Conservation (phyloP, 2,888 invertebrate genomes). For the Ectobius pallidus region DNA sequence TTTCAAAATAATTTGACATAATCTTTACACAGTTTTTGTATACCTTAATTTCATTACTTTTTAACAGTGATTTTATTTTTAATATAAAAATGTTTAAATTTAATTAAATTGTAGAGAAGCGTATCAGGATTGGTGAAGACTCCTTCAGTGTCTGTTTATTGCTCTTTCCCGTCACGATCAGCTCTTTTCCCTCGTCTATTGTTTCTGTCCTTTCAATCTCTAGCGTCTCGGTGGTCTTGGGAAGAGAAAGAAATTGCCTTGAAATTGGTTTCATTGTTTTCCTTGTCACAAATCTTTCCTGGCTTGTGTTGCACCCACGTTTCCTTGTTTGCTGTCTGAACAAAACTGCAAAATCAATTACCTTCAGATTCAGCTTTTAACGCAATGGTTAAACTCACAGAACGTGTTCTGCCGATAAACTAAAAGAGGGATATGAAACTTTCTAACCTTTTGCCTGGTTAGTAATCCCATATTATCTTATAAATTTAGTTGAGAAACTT, state of each 20-base stretch:
- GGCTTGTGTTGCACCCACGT: background rate
- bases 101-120: too few species aligned
- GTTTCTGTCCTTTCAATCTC: background rate
- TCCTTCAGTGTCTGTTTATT: slow-evolving; percentile 17
- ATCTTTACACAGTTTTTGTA: too few species aligned
- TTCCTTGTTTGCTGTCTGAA: background rate
- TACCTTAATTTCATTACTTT: too few species aligned
- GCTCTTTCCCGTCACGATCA: slow-evolving; percentile 33
- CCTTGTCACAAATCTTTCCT: slow-evolving; percentile 25
- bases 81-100: too few species aligned
- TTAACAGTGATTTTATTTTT: too few species aligned
- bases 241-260: slow-evolving; percentile 28
- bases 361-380: slow-evolving; percentile 2
- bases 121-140: too few species aligned
- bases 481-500: too few species aligned
- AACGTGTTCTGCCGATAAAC: too few species aligned
- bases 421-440: too few species aligned
- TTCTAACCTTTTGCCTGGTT: too few species aligned
- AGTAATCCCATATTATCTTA: too few species aligned
- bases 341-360: slow-evolving; percentile 24
- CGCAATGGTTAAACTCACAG: background rate
- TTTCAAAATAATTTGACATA: too few species aligned
- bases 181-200: background rate
- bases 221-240: background rate
- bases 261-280: slow-evolving; percentile 38